Conservation (phyloP, 1,140 invertebrate genomes). For the Reticulitermes speratus region DNA sequence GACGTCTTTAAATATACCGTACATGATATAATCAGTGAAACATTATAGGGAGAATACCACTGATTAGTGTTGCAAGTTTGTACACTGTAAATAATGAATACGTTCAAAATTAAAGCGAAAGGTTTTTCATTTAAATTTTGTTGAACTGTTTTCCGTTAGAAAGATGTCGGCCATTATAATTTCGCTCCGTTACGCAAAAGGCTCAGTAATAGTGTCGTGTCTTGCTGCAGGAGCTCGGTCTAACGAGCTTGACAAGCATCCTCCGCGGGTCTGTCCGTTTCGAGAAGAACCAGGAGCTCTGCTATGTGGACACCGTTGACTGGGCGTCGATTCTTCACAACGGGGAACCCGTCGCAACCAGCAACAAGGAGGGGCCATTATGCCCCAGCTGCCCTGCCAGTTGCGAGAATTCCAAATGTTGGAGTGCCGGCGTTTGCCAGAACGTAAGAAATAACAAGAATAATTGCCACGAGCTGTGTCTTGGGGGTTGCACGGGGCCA, state of each 20-base stretch:
- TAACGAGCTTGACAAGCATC: slow-evolving; percentile 77
- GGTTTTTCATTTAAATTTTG: too few species aligned
- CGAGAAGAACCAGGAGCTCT: slow-evolving; percentile 82
- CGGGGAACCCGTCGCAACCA: not conserved
- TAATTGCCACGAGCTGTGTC: slow-evolving; percentile 57
- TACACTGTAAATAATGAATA: too few species aligned
- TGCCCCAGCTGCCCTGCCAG: slow-evolving; percentile 38
- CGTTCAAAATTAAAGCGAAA: too few species aligned
- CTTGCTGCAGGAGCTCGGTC: slow-evolving; percentile 71
- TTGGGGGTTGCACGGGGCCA: slow-evolving; percentile 59
- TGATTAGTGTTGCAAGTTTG: too few species aligned
- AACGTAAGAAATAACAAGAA: slow-evolving; percentile 30
- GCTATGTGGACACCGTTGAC: slow-evolving; percentile 86
- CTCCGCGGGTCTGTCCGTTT: slow-evolving; percentile 74
- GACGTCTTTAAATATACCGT: too few species aligned
- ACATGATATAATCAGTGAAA: too few species aligned
- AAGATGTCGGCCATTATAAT: too few species aligned
- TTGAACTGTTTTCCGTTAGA: too few species aligned
- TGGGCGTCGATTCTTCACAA: slow-evolving; percentile 59
- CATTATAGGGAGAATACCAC: too few species aligned
- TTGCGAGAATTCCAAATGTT: slow-evolving; percentile 39
- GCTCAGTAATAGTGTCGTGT: too few species aligned
- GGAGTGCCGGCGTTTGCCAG: slow-evolving; percentile 15
- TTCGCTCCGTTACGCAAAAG: too few species aligned
- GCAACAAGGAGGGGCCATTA: not conserved